These are phyloP conservation scores for Cosmorhoe ocellata DNA, from an alignment of 2,888 invertebrate genomes.

Conservation along the genomic window DNA sequence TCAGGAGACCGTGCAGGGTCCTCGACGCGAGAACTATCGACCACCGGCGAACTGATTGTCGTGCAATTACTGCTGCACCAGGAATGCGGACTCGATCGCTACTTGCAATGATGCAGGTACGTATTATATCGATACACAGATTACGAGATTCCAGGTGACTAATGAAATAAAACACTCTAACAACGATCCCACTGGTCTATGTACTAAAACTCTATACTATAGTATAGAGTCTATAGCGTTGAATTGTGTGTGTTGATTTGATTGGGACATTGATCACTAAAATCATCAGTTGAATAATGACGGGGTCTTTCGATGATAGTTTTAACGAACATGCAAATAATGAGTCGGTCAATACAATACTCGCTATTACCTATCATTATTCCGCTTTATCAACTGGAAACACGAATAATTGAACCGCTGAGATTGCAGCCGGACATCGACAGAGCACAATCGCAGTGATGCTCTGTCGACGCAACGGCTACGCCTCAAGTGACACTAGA, in stretches of 20 bases:
- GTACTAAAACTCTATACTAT: too few relatives aligned
- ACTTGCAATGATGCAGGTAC: conserved; percentile 18
- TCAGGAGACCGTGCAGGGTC: conserved; percentile 23
- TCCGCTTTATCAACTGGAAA: conserved; percentile 17
- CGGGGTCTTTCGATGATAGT: too few relatives aligned
- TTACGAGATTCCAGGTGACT: too few relatives aligned
- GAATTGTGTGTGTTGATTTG: too few relatives aligned
- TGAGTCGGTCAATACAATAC: conserved; percentile 3
- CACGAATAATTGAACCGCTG: conserved; percentile 21
- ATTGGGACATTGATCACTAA: too few relatives aligned
- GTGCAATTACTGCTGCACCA: conserved; percentile 24
- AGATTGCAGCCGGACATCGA: conserved; percentile 17
- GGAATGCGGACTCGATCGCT: conserved; percentile 25
- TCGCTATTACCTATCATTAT: conserved; percentile 15
- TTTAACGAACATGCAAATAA: conserved; percentile 4
- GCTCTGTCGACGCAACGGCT: conserved; percentile 55
- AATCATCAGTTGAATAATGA: too few relatives aligned
- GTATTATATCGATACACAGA: not conserved
- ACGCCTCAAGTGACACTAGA: conserved; percentile 79
- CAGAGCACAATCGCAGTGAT: conserved; percentile 39
- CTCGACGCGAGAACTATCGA: conserved; percentile 28
- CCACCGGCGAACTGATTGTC: conserved; percentile 29
- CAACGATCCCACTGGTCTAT: too few relatives aligned
- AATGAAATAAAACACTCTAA: too few relatives aligned
- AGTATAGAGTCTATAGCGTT: too few relatives aligned